Evolutionary conservation across 53 echinoderm and acorn worm species (phyloP), one percentile per base, ranked within the genome.

Genomic region (Henricia sp.): DNA sequence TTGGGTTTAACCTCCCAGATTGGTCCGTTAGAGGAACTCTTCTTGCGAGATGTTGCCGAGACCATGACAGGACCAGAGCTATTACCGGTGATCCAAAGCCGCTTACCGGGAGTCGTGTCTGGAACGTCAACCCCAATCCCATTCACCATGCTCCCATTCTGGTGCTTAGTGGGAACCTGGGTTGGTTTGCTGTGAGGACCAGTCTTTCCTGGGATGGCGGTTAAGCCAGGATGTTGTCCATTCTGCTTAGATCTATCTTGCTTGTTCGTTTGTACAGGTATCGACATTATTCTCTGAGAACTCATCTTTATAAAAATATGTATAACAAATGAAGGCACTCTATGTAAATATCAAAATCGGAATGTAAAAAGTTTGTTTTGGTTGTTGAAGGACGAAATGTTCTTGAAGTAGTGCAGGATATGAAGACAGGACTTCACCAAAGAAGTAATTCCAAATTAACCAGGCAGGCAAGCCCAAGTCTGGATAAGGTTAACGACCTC

Each of bases 1-100:
- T 91, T 88, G 0, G 99, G 99, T 41, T 74, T 85, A 53, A 68
- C 72, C 71, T 96, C 96, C 72, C 74, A 80, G 17, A 29, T 64
- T 32, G 80, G 80, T 20, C 63, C 80, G 26, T 89, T 88, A 48
- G 58, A 35, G 0, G 58, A 53, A 25, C 71, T 56, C 2, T 66
- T 77, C 70, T 94, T 80, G 24, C 89, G 67, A 29, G 96, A 96
- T 0, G 77, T 71, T 66, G 93, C 84, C 21, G 89, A 82, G 13
- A 96, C 87, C 56, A 93, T 93, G 85, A 96, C 91, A 13, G 89
- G 92, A 10, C 72, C 64, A 26, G 37, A 72, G 14, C 56, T 72
- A 25, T 89, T 74, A 1, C 84, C 83, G 1, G 89, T 89, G 83
- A 89, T 75, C 34, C 39, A 67, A 35, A 36, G 48, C 51, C 80